phyloP scores from a whole-genome alignment of 2,888 invertebrate species.

The Hanleya hanleyi region DNA sequence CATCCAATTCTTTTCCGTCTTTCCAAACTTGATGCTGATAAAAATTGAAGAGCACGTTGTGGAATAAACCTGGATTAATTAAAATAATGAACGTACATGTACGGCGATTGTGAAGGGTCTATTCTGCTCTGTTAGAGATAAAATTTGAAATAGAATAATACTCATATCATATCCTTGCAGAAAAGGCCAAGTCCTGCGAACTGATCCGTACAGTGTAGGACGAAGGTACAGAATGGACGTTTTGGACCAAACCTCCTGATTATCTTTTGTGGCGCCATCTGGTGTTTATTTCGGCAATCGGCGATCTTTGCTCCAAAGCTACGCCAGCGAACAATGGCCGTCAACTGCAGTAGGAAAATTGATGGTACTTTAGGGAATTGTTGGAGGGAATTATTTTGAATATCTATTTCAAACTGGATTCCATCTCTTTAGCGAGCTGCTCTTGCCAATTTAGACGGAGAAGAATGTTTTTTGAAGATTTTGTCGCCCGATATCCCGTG shows the following conservation, averaged over 20 bases:
- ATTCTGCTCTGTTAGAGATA: too few relatives aligned
- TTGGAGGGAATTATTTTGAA: neutral
- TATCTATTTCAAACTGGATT: neutral
- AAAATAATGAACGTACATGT: too few relatives aligned
- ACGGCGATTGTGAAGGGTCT: too few relatives aligned
- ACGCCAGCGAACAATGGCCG: neutral
- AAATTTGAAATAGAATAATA: neutral
- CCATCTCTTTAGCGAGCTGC: neutral
- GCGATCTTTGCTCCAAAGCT: neutral
- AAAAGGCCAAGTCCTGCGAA: too few relatives aligned
- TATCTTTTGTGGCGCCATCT: neutral
- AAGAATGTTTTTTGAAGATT: neutral
- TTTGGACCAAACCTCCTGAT: neutral
- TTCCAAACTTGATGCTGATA: too few relatives aligned
- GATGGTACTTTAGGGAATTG: slow-evolving; percentile 3
- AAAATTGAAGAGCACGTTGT: too few relatives aligned
- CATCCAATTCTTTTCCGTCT: too few relatives aligned
- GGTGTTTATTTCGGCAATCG: neutral
- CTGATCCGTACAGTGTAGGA: too few relatives aligned
- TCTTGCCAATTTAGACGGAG: neutral
- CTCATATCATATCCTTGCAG: neutral
- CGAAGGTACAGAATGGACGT: too few relatives aligned
- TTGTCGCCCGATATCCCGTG: neutral
- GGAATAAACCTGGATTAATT: too few relatives aligned
- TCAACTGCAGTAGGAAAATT: neutral